Conservation (phyloP, 2,113 vertebrate species). For the Nematolebias whitei region DNA sequence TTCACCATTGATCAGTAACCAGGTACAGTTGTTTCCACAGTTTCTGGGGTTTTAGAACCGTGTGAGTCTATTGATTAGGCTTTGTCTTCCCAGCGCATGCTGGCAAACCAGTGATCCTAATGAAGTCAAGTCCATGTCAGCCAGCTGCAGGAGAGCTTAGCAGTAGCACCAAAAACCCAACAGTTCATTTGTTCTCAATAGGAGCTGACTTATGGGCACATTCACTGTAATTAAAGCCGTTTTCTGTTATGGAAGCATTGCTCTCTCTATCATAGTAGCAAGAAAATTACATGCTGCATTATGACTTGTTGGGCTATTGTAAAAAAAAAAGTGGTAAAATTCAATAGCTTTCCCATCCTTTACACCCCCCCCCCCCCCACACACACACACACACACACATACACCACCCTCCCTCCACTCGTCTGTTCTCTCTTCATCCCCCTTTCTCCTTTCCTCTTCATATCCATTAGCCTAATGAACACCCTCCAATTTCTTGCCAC, state of each 20-base stretch:
- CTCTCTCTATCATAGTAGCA: slow-evolving; percentile 60
- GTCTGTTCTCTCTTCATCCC: slow-evolving; percentile 23
- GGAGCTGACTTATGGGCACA: slow-evolving; percentile 65
- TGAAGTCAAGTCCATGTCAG: slow-evolving; percentile 58
- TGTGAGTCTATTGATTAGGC: slow-evolving; percentile 68
- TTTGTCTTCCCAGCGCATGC: slow-evolving; percentile 41
- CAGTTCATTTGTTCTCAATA: slow-evolving; percentile 61
- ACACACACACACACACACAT: too few species aligned
- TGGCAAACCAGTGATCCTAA: slow-evolving; percentile 57
- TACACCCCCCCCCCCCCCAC: not conserved
- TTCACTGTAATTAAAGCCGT: slow-evolving; percentile 76
- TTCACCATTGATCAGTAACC: slow-evolving; percentile 55
- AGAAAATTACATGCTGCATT: slow-evolving; percentile 66
- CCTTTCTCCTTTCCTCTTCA: slow-evolving; percentile 62
- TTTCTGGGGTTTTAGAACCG: slow-evolving; percentile 57
- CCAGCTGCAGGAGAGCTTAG: slow-evolving; percentile 34
- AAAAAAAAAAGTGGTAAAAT: slow-evolving; percentile 62
- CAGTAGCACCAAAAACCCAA: slow-evolving; percentile 30
- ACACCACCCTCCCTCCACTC: slow-evolving; percentile 8
- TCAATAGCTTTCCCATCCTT: slow-evolving; percentile 36
- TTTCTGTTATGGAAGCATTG: slow-evolving; percentile 70
- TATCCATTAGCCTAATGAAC: slow-evolving; percentile 83
- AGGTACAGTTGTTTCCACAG: slow-evolving; percentile 40
- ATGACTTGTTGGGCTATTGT: slow-evolving; percentile 66
- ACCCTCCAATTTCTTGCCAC: slow-evolving; percentile 69